Conservation (phyloP, 2,113 vertebrate genomes). For the Hemiprocne comata region DNA sequence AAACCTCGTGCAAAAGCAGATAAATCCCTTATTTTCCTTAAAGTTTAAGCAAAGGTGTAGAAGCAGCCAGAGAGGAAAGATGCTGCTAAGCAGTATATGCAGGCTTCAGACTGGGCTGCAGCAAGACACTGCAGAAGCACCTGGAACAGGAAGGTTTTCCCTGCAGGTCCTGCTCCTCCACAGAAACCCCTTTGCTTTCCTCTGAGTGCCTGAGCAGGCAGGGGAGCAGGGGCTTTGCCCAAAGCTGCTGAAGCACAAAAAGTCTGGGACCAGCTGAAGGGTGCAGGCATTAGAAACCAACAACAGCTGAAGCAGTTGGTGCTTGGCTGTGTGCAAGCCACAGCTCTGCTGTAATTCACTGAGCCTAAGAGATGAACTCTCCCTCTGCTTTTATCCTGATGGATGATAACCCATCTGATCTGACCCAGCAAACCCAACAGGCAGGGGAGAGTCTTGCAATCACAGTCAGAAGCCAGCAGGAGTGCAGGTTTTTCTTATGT, state of each 20-base stretch:
- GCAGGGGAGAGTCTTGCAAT: not conserved
- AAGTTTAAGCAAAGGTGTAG: not conserved
- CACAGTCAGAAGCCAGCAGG: not conserved
- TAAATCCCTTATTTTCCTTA: not conserved
- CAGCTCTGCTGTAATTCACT: not conserved
- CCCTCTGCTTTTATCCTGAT: not conserved
- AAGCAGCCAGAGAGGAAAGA: not conserved
- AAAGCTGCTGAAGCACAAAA: not conserved
- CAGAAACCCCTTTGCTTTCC: not conserved
- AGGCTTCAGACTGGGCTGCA: not conserved
- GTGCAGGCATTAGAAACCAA: not conserved
- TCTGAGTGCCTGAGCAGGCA: not conserved
- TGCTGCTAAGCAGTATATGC: not conserved
- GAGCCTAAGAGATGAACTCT: not conserved
- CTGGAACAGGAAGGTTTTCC: not conserved
- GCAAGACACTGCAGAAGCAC: not conserved
- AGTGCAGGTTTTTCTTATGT: not conserved
- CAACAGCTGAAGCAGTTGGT: not conserved
- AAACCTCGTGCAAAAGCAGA: not conserved
- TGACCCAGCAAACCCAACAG: not conserved
- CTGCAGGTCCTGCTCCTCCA: not conserved
- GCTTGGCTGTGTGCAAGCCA: not conserved
- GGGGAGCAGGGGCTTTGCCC: not conserved
- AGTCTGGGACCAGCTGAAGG: not conserved
- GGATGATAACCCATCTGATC: not conserved